Percentiles rank a stretch among this genome's conserved stretches.
phyloP scores from a whole-genome alignment of 2,888 invertebrate species.

The Melanostoma scalare region DNA sequence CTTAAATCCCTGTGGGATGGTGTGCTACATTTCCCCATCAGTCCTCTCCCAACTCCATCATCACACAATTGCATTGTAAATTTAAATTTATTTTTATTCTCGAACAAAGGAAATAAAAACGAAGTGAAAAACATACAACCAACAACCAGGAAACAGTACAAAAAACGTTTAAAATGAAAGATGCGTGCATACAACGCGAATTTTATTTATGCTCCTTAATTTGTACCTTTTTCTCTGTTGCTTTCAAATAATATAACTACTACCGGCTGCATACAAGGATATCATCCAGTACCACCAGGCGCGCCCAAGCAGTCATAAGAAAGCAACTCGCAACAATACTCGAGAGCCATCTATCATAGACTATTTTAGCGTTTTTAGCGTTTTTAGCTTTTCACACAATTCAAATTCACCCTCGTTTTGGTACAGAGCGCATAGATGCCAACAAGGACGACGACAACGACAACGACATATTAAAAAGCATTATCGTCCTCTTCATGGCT shows the following conservation, averaged over 20 bases:
- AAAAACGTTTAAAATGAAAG: constrained; percentile 63
- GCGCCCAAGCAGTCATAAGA: constrained; percentile 44
- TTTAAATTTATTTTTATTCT: constrained; percentile 66
- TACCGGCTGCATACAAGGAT: constrained; percentile 42
- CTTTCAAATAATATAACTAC: constrained; percentile 12
- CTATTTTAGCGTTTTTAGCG: constrained; percentile 53
- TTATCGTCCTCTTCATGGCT: constrained; percentile 30
- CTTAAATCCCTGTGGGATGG: constrained; percentile 27
- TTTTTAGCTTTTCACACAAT: constrained; percentile 52
- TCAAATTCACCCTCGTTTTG: constrained; percentile 62
- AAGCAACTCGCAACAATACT: constrained; percentile 35
- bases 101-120: constrained; percentile 36
- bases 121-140: not conserved
- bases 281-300: constrained; percentile 19
- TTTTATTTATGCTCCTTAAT: constrained; percentile 69
- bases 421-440: constrained; percentile 16
- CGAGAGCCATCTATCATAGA: constrained; percentile 63
- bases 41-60: not conserved
- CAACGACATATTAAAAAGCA: constrained; percentile 60
- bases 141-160: not conserved
- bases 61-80: constrained; percentile 66
- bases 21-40: not conserved
- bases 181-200: constrained; percentile 63
- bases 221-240: constrained; percentile 53
- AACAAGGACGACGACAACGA: constrained; percentile 36